Conservation (phyloP, 2,113 vertebrate species). For the Strix aluco region DNA sequence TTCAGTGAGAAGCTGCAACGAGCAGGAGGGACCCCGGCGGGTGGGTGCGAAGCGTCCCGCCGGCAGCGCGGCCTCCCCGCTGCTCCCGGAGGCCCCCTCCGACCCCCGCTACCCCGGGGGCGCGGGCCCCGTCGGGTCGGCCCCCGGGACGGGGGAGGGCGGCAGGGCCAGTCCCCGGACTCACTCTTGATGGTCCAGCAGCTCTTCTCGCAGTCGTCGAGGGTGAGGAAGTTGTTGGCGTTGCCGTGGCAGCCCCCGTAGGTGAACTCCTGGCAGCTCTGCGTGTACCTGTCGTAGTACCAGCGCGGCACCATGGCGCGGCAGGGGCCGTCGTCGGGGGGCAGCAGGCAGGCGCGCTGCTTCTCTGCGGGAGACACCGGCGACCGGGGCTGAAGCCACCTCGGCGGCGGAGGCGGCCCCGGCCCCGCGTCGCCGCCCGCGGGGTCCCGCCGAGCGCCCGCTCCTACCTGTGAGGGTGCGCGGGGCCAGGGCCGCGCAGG, state of each 20-base stretch:
- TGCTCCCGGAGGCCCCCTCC: background rate
- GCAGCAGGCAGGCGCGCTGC: slow-evolving; percentile 81
- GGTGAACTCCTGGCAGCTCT: slow-evolving; percentile 82
- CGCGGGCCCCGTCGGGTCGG: background rate
- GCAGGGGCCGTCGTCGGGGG: slow-evolving; percentile 81
- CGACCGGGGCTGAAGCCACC: background rate
- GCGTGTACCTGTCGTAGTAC: slow-evolving; percentile 85
- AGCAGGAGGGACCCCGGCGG: too few relatives aligned
- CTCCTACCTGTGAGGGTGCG: slow-evolving; percentile 23
- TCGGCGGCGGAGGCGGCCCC: background rate
- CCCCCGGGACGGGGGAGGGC: background rate
- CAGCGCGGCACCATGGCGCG: slow-evolving; percentile 72
- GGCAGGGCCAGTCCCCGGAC: slow-evolving; percentile 1
- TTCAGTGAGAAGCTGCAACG: accelerated
- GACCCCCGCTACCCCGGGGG: background rate
- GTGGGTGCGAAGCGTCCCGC: background rate
- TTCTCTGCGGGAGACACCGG: slow-evolving; percentile 36
- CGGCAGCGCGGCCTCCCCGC: background rate
- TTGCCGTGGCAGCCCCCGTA: slow-evolving; percentile 91
- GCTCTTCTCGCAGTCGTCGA: slow-evolving; percentile 78
- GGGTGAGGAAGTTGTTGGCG: slow-evolving; percentile 84
- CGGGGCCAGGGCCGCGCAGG: background rate
- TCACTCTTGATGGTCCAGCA: slow-evolving; percentile 89
- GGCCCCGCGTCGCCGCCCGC: background rate
- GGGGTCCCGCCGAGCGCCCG: background rate